These are phyloP conservation scores for Symphodus melops DNA, from an alignment of 2,113 vertebrate genomes.

Conservation along the genomic window DNA sequence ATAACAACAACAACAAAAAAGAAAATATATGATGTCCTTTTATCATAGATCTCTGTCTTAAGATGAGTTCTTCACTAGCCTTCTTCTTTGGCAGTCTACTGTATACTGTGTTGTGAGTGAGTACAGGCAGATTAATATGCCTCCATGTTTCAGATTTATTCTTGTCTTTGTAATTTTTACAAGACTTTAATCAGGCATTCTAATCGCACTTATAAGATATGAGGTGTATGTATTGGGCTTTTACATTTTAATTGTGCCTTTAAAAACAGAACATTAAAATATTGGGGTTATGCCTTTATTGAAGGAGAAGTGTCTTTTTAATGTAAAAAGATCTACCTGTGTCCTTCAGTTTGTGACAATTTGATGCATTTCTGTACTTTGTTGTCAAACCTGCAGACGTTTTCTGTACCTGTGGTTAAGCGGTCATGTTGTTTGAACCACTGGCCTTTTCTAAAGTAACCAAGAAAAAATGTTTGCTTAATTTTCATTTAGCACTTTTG, in stretches of 20 bases:
- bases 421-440: constrained; percentile 12
- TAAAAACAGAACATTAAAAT: constrained; percentile 28
- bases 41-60: constrained; percentile 6
- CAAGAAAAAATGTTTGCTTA: constrained; percentile 1
- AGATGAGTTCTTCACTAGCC: neutral
- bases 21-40: neutral
- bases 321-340: neutral
- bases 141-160: neutral
- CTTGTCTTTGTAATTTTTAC: neutral
- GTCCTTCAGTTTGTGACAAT: neutral
- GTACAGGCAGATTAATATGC: neutral
- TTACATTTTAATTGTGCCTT: constrained; percentile 53
- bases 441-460: neutral
- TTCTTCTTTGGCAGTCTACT: constrained; percentile 32
- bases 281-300: constrained; percentile 8
- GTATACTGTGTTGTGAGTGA: neutral
- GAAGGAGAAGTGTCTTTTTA: neutral
- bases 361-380: constrained; percentile 5
- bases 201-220: neutral
- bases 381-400: neutral
- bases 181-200: neutral
- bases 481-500: constrained; percentile 18
- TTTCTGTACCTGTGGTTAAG: neutral
- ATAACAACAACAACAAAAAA: no score
- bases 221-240: neutral